Evolutionary conservation across 2,888 invertebrate species (phyloP).

Genomic region (Polylopha cassiicola): DNA sequence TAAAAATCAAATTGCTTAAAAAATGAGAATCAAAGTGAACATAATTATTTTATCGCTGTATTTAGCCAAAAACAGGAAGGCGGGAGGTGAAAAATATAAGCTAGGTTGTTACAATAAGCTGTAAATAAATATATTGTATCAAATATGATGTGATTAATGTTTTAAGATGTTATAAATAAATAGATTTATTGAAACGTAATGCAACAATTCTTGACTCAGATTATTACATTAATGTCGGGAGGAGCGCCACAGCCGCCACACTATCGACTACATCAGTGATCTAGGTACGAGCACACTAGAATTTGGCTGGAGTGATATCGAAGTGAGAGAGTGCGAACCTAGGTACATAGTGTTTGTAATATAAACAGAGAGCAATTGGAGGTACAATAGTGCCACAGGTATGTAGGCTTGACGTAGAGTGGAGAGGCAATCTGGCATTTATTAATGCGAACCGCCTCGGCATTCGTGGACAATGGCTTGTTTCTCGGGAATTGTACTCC

Average conservation of each 20-base stretch:
- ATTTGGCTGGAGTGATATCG: slow-evolving; percentile 16
- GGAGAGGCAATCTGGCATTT: slow-evolving; percentile 48
- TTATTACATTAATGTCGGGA: too few relatives aligned
- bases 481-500: slow-evolving; percentile 47
- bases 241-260: too few relatives aligned
- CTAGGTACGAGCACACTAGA: slow-evolving; percentile 7
- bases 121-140: too few relatives aligned
- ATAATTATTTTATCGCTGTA: too few relatives aligned
- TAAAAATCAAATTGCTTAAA: slow-evolving; percentile 21
- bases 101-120: too few relatives aligned
- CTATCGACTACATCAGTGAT: neutral
- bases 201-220: too few relatives aligned
- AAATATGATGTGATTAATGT: too few relatives aligned
- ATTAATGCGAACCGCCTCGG: slow-evolving; percentile 54
- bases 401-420: slow-evolving; percentile 30
- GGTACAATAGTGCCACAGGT: slow-evolving; percentile 24
- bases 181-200: too few relatives aligned
- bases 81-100: too few relatives aligned
- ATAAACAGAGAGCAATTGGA: slow-evolving; percentile 25
- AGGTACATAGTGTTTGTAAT: slow-evolving; percentile 21
- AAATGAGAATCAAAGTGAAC: too few relatives aligned
- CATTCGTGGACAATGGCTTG: slow-evolving; percentile 50
- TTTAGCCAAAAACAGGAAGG: too few relatives aligned
- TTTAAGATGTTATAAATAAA: too few relatives aligned
- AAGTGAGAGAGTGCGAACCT: slow-evolving; percentile 18